Evolutionary conservation across 2,888 invertebrate species (phyloP).

Genomic region (Chaitophorus viminalis): DNA sequence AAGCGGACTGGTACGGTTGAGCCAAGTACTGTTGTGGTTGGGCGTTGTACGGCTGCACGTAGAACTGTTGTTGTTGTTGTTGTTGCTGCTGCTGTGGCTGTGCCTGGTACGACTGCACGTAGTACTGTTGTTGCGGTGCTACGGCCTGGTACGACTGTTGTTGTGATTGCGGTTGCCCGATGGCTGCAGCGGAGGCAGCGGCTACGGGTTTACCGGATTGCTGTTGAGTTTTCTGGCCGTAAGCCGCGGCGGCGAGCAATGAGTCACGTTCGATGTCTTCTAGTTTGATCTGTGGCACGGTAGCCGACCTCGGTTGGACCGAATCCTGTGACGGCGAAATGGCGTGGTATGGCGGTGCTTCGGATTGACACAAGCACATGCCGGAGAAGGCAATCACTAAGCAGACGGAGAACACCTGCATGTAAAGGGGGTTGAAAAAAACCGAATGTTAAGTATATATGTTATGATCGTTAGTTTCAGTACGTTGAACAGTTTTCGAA

Average conservation of each 20-base stretch:
- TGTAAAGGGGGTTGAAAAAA: not conserved
- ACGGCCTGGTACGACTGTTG: slow-evolving; percentile 8
- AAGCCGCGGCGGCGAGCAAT: not conserved
- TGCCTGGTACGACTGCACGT: slow-evolving; percentile 23
- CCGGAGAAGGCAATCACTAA: slow-evolving; percentile 22
- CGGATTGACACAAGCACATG: slow-evolving; percentile 46
- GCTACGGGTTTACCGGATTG: not conserved
- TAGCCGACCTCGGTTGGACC: slow-evolving; percentile 12
- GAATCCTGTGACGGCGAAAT: slow-evolving; percentile 36
- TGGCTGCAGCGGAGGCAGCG: not conserved
- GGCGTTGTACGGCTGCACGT: slow-evolving; percentile 47
- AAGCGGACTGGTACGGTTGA: slow-evolving; percentile 33
- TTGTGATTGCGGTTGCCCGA: slow-evolving; percentile 2
- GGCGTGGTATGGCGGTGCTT: no score
- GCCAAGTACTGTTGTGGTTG: slow-evolving; percentile 41
- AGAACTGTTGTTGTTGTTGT: slow-evolving; percentile 37
- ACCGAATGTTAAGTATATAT: not conserved
- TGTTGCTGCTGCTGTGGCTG: slow-evolving; percentile 25
- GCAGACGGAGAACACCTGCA: slow-evolving; percentile 35
- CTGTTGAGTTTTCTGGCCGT: slow-evolving; percentile 33
- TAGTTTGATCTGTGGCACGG: slow-evolving; percentile 34
- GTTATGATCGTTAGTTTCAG: not conserved
- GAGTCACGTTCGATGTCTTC: slow-evolving; percentile 57
- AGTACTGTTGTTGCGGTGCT: slow-evolving; percentile 21
- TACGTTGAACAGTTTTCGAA: not conserved